Evolutionary conservation across 2,888 invertebrate species (phyloP), one percentile per base, ranked within the genome.

Genomic region (Volucella inflata): DNA sequence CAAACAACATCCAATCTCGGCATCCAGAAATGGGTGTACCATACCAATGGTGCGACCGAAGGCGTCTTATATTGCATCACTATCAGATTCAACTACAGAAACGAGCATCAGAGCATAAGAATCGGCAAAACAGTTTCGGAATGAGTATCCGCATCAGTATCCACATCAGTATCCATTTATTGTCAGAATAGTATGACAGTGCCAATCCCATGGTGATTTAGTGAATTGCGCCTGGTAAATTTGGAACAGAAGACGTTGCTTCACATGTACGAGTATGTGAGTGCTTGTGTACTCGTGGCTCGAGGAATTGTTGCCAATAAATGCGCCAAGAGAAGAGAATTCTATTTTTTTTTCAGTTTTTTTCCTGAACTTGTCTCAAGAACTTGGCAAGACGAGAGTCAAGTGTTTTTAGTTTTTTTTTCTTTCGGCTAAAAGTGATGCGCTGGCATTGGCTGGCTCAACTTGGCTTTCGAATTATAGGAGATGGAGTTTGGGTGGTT

Each of bases 361-460:
- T 53, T 68, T 46, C 50, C 68, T 75, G 74, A 80, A 79, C 72
- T 79, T 80, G 80, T 75, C 80, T 62, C 75, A 80, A 80, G 75
- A 40, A 72, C 59, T 71, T 48, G 48, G 30, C 30, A 30, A 30
- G 6, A 30, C 6, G 6, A 30, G 30, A 30, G 6, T 30, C 30
- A 30, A 30, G 30, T 6, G 6, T 30, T 30, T n/a, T 30, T 30
- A 30, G 30, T 30, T 30, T 30, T 21, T 30, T 30, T 30, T 30
- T 30, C 6, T 21, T 30, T 30, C 6, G 30, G 30, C 30, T 30
- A 1, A 30, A 30, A 30, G 30, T 42, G 17, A 46, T 60, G 55
- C 40, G 21, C 36, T 60, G 42, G 38, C 38, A 51, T 70, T 55
- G n/a, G 16, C 16, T 12, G 11, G 30, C 30, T 30, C 30, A 30